phyloP scores from a whole-genome alignment of 2,113 vertebrate species.

The Syngnathus floridae region DNA sequence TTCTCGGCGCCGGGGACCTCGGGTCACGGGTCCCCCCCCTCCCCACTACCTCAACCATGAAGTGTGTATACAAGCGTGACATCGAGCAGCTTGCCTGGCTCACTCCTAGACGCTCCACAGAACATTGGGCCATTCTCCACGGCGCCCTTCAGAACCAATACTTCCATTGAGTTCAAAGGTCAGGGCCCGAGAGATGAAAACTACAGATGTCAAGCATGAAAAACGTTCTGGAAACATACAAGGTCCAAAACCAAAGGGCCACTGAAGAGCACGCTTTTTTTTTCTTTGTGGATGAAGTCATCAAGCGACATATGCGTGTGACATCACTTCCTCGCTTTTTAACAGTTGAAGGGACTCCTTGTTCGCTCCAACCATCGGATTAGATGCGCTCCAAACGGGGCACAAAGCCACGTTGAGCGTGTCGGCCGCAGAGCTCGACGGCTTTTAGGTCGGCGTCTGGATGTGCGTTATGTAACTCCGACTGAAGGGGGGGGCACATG shows the following conservation, averaged over 20 bases:
- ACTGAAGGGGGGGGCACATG: conserved; percentile 35
- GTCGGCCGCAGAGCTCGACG: background rate
- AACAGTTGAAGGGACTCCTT: conserved; percentile 61
- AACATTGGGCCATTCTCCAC: conserved; percentile 61
- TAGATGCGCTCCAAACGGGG: conserved; percentile 20
- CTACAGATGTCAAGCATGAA: too few relatives aligned
- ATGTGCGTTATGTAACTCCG: conserved; percentile 50
- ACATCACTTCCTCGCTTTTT: conserved; percentile 81
- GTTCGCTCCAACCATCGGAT: conserved; percentile 17
- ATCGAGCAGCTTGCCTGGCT: conserved; percentile 61
- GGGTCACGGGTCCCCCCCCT: conserved; percentile 32
- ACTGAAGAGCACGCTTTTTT: too few relatives aligned
- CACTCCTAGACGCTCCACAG: conserved; percentile 49
- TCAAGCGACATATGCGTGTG: conserved; percentile 72
- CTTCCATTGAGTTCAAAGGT: background rate
- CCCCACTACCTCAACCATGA: conserved; percentile 15
- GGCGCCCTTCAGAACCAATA: conserved; percentile 27
- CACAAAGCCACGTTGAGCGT: background rate
- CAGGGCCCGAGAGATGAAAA: background rate
- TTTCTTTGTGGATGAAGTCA: conserved; percentile 60
- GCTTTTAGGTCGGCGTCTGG: conserved; percentile 9
- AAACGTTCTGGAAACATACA: too few relatives aligned
- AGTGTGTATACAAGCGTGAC: conserved; percentile 54
- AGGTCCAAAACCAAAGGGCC: too few relatives aligned
- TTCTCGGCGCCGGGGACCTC: conserved; percentile 40